Evolutionary conservation across 2,888 invertebrate genomes (phyloP), one percentile per base, ranked within the genome.

Genomic region (Argyra leucocephala): DNA sequence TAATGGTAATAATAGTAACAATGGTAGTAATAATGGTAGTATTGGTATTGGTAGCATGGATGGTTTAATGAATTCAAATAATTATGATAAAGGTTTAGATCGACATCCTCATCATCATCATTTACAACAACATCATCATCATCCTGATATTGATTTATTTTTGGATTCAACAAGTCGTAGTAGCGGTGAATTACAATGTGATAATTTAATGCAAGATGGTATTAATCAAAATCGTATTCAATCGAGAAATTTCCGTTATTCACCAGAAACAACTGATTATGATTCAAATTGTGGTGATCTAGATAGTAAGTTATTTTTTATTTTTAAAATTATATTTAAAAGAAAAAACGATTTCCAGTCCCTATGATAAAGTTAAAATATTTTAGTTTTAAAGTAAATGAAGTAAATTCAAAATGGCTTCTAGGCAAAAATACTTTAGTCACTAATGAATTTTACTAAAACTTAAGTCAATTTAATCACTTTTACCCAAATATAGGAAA

Each of bases 211-310:
- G 15, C 78, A 78, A 69, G 78, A 78, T 68, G 76, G 76, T 63
- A 72, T 77, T 67, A 77, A 78, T 73, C 78, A 77, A 68, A 79
- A 78, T 71, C 76, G 76, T 63, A 69, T 88, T 67, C 85, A 87
- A 74, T 86, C 86, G 72, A 84, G 89, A 69, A 92, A 92, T 77
- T 93, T 93, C 80, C 91, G 93, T 24, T 85, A 94, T 67, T 94
- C 94, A 58, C 93, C 94, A 7, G 95, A 94, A 81, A 91, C 92
- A 67, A 95, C 93, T 67, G 95, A 95, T 81, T 93, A 91, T 76
- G 94, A 92, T 79, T 91, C 90, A 69, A 89, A 90, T 76, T 87
- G 87, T 74, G 86, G 86, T 22, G 91, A 91, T 77, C 83, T 91
- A 72, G 91, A 92, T 78, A 93, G 91, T 78, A 89, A 93, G 79